Percentiles rank a stretch among this genome's conserved stretches.
Evolutionary conservation across 2,113 vertebrate genomes (phyloP).

Genomic region (Cavia aperea): DNA sequence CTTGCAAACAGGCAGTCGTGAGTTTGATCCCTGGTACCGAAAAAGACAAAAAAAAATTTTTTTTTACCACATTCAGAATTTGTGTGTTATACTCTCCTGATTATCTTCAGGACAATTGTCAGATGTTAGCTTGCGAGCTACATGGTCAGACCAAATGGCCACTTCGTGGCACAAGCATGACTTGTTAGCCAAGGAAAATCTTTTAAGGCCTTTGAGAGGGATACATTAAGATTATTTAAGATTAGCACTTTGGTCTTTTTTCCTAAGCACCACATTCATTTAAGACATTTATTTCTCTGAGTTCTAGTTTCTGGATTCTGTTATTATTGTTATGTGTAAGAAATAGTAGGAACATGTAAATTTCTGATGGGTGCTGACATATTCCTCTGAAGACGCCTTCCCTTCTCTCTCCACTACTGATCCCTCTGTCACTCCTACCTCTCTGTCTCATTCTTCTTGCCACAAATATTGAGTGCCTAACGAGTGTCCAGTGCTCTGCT

Average conservation of each 20-base stretch:
- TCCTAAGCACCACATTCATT: background rate
- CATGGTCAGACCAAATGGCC: constrained; percentile 39
- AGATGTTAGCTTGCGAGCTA: background rate
- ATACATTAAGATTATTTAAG: background rate
- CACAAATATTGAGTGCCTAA: background rate
- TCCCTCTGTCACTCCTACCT: background rate
- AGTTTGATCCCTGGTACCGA: too few species aligned
- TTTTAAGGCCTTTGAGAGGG: constrained; percentile 9
- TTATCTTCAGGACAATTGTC: constrained; percentile 44
- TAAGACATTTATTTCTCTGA: background rate
- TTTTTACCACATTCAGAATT: too few species aligned
- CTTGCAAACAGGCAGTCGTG: too few species aligned
- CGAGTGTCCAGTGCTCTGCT: background rate
- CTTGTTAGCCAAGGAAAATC: constrained; percentile 41
- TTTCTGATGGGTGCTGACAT: background rate
- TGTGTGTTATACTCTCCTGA: too few species aligned
- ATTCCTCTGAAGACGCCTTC: background rate
- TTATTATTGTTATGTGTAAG: background rate
- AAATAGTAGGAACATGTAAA: background rate
- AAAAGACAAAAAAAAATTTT: too few species aligned
- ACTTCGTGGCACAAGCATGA: constrained; percentile 42
- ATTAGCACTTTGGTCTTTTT: background rate
- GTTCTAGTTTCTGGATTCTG: background rate
- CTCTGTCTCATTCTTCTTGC: background rate
- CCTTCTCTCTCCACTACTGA: too few species aligned